Conservation (phyloP, 2,113 vertebrate genomes). For the Poicephalus gulielmi region DNA sequence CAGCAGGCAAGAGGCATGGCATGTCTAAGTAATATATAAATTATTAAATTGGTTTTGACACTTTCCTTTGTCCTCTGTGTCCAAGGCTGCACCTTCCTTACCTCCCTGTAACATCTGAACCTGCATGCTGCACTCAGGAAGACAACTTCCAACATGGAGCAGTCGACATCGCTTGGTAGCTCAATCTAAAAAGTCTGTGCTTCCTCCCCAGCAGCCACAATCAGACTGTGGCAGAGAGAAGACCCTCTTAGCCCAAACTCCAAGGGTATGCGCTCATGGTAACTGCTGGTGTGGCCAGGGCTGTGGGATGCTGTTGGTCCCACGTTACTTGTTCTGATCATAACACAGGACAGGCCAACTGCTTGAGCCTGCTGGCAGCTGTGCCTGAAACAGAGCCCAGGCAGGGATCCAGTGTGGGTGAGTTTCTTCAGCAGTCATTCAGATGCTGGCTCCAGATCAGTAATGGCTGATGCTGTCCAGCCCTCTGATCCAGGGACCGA, state of each 20-base stretch:
- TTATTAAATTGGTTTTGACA: constrained; percentile 45
- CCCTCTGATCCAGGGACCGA: neutral
- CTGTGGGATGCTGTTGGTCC: neutral
- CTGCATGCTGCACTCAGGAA: neutral
- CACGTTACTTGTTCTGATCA: neutral
- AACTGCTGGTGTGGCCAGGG: neutral
- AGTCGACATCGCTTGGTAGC: neutral
- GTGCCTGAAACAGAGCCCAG: constrained; percentile 8
- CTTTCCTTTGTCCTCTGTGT: neutral
- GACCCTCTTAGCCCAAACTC: neutral
- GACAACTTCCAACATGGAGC: neutral
- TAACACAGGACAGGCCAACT: neutral
- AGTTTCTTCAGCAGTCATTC: neutral
- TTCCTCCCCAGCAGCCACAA: neutral
- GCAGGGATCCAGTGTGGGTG: neutral
- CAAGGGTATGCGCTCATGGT: neutral
- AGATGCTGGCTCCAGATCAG: neutral
- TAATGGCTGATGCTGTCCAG: neutral
- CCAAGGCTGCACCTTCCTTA: neutral
- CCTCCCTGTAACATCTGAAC: neutral
- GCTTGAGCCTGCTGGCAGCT: neutral
- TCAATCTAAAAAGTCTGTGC: neutral
- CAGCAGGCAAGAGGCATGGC: constrained; percentile 51
- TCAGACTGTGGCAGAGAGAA: neutral
- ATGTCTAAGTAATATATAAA: constrained; percentile 54